These are phyloP conservation scores for Brotula barbata DNA, from an alignment of 2,797 vertebrate species.

Conservation along the genomic window DNA sequence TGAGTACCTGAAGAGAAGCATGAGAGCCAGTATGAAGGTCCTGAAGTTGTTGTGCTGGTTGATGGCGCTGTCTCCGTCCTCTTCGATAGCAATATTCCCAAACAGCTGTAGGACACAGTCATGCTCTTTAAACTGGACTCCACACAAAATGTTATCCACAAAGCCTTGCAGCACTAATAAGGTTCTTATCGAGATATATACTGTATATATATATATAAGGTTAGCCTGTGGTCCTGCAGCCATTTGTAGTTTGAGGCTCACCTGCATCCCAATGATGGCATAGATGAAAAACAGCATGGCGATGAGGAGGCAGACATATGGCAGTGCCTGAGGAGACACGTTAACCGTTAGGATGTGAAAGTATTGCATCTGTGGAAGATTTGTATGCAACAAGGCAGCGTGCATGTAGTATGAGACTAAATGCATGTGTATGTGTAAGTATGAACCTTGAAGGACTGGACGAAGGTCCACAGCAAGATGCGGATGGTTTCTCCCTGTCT, in stretches of 20 bases:
- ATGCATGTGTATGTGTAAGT: conserved; percentile 1
- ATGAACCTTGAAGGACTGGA: conserved; percentile 99
- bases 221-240: too few relatives aligned
- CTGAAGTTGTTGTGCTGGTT: conserved; percentile 96
- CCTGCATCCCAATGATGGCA: conserved; percentile 99
- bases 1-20: conserved; percentile 97
- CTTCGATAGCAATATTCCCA: conserved; percentile 91
- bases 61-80: conserved; percentile 90
- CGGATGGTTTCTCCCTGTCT: conserved; percentile 98
- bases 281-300: conserved; percentile 99
- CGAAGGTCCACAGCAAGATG: conserved; percentile 97
- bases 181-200: neutral
- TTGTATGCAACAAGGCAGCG: neutral
- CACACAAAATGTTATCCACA: neutral
- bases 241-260: too few relatives aligned
- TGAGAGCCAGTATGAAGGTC: conserved; percentile 93
- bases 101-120: conserved; percentile 83
- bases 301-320: conserved; percentile 96
- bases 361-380: conserved; percentile 8
- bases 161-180: neutral
- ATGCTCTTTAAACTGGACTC: conserved; percentile 17
- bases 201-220: too few relatives aligned
- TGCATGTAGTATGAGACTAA: neutral
- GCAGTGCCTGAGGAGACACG: conserved; percentile 85
- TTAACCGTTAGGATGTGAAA: neutral